Evolutionary conservation across 2,888 invertebrate genomes (phyloP).

Genomic region (Sympetrum striolatum): DNA sequence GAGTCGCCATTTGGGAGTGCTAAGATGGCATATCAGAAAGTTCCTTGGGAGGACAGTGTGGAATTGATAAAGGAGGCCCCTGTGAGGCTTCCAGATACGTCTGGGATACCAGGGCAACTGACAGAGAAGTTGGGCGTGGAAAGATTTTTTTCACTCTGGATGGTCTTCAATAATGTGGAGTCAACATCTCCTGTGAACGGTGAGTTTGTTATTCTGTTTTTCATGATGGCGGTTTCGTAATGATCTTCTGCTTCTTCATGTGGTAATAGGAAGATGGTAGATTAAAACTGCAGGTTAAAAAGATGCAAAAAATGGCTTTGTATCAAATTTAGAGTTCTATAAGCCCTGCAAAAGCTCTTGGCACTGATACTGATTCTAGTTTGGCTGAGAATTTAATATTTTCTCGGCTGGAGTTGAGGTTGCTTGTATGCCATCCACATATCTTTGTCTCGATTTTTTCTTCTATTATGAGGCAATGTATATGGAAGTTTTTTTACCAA

Average conservation of each 20-base stretch:
- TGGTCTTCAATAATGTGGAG: slow-evolving; percentile 61
- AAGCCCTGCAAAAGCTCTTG: no score
- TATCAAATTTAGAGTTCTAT: no score
- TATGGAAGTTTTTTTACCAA: no score
- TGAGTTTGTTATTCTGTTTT: not conserved
- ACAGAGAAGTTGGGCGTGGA: slow-evolving; percentile 62
- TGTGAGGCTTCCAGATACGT: slow-evolving; percentile 60
- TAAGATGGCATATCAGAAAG: not conserved
- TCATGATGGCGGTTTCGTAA: not conserved
- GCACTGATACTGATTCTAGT: no score
- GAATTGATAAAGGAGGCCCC: not conserved
- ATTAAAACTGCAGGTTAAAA: no score
- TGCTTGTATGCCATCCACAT: no score
- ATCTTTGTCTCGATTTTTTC: no score
- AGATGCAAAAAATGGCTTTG: no score
- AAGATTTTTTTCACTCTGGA: slow-evolving; percentile 64
- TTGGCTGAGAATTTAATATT: no score
- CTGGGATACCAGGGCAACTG: slow-evolving; percentile 62
- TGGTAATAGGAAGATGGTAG: no score
- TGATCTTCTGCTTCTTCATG: not conserved
- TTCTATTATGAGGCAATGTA: no score
- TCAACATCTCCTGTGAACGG: not conserved
- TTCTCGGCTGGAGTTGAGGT: no score
- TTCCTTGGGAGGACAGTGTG: not conserved
- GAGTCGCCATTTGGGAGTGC: not conserved